These are phyloP conservation scores for Brevipalpus yothersi DNA, from an alignment of 1,140 invertebrate species.

Conservation along the genomic window DNA sequence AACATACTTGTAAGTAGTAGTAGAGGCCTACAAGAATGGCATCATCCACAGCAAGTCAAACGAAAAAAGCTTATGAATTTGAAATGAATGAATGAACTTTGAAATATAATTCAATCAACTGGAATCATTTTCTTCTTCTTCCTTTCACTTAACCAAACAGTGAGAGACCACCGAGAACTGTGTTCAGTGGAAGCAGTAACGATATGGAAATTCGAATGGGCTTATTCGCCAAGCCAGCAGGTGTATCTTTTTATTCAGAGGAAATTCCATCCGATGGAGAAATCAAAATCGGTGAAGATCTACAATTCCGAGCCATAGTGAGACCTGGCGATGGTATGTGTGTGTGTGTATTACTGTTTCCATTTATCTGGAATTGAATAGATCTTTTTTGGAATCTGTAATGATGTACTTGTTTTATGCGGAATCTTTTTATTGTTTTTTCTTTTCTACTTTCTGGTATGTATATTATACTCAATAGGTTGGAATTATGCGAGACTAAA, in stretches of 20 bases:
- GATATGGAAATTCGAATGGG: constrained; percentile 31
- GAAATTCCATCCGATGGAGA: constrained; percentile 27
- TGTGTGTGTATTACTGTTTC: not conserved
- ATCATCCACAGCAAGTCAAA: not conserved
- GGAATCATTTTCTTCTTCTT: constrained; percentile 16
- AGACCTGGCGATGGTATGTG: constrained; percentile 29
- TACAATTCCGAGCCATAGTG: constrained; percentile 31
- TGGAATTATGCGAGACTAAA: not conserved
- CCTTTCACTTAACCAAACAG: too few relatives aligned
- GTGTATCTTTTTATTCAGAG: constrained; percentile 15
- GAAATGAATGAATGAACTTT: too few relatives aligned
- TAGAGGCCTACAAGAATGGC: not conserved
- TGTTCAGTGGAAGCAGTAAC: constrained; percentile 26
- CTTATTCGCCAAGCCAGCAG: constrained; percentile 22
- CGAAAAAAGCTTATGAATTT: too few relatives aligned
- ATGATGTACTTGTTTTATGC: not conserved
- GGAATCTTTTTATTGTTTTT: not conserved
- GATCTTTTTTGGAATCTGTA: not conserved
- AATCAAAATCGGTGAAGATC: constrained; percentile 35
- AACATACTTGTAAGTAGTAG: constrained; percentile 12
- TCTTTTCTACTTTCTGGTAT: not conserved
- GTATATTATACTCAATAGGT: too few relatives aligned
- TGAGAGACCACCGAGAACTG: constrained; percentile 14
- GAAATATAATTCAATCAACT: not conserved
- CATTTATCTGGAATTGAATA: not conserved